Base-by-base conservation (phyloP, 2,888 invertebrate species). In the Eilema sororculum region DNA sequence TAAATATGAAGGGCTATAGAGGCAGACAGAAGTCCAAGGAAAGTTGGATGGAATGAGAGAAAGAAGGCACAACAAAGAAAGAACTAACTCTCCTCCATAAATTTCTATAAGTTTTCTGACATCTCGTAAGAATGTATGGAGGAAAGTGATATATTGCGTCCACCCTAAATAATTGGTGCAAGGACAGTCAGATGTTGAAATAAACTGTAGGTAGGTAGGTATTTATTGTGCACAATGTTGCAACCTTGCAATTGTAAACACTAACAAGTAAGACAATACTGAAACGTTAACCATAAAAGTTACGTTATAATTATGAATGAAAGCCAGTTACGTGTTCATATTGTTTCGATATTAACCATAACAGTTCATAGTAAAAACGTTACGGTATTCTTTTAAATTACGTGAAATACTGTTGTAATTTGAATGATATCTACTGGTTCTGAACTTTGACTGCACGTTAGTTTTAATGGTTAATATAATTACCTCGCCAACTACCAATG, bases 291-390 rank as follows among this genome's bases (percentile, higher is more conserved):
- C 52, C 52, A 52, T 52, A 52, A 52, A n/a, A 52, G 52, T 52
- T 52, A 52, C 52, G 52, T 52, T 52, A 52, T 52, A 20, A 9
- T 52, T 52, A 52, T 52, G 52, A 52, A n/a, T 52, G 52, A 52
- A n/a, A n/a, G 52, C 8, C 52, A 52, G 52, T 52, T n/a, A 52
- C 52, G n/a, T 46, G 46, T 52, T 9, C 1, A 9, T n/a, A n/a
- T 52, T 52, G 52, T 52, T 52, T 52, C 9, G 52, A 52, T 9
- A 52, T 52, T 52, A n/a, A 52, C n/a, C 52, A 52, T 52, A 52
- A n/a, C 52, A 46, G 46, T 52, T 20, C 52, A 52, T n/a, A 52
- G n/a, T 52, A 52, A 52, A n/a, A n/a, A n/a, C 52, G 52, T 52
- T 4, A 52, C n/a, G n/a, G 8, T 52, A 9, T 46, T 46, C 8